Base-by-base conservation (phyloP, 2,797 vertebrate species). In the Anguilla megastoma region DNA sequence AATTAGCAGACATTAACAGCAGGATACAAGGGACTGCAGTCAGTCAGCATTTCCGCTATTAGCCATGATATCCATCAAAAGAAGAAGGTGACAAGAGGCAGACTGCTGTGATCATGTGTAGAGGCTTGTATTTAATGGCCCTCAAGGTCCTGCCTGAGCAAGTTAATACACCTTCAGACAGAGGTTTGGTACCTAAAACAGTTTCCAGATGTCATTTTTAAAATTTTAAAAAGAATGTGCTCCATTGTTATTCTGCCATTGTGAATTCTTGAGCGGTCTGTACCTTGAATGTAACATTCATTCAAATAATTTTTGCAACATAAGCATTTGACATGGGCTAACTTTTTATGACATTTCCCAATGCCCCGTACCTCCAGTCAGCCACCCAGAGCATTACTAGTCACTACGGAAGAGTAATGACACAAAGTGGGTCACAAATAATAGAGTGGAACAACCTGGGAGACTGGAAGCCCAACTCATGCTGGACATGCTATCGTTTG, bases 11-110 rank as follows among this genome's bases (percentile, higher is more conserved):
- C 41, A 48, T 50, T 48, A 48, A 9, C 79, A 48, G 45, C 79
- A 50, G 79, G 79, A 82, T n/a, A 24, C 79, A 48, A 50, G 79
- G 33, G 10, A 21, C 5, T 79, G 74, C 30, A 79, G 33, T 41
- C 33, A 21, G 74, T 79, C 45, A 50, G 79, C 79, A 24, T 48
- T 82, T 82, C 45, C 79, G 74, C 74, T 48, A 50, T 82, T 82
- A 82, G 79, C 79, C 45, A 50, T 82, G 79, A 45, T n/a, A 45
- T 82, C 79, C 45, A 82, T n/a, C 21, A 48, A 18, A 8, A 82
- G 21, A 2, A n/a, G 45, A 48, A 3, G 41, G 41, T 82, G 79
- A 48, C 45, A 50, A 45, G 18, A 82, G 79, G 18, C 79, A 50
- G 45, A n/a, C 45, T 48, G 79, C 41, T 50, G 21, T 82, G 79